Base-by-base conservation (phyloP, 2,888 invertebrate species). In the Chouioia cunea region DNA sequence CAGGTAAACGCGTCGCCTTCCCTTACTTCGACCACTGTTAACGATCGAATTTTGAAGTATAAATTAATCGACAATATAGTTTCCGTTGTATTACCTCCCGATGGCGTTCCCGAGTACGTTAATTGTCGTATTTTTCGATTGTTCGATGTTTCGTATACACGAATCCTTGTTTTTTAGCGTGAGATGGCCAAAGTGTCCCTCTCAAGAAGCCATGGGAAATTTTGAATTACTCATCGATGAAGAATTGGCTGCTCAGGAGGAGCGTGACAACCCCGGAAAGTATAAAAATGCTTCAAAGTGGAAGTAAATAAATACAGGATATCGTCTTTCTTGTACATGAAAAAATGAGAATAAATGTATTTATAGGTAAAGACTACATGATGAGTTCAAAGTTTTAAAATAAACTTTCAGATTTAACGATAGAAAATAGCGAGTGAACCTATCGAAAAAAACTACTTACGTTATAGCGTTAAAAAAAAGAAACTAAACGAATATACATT, bases 1-100 rank as follows among this genome's bases (percentile, higher is more conserved):
- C 76, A 91, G 91, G 95, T 96, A n/a, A 97, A 97, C 83, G 96
- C 97, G 0, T 97, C 97, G 0, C 97, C 97, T 0, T 97, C 97
- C 0, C 86, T 97, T 73, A 95, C 97, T 0, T 95, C 97, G 0
- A 98, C 97, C 0, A 98, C 97, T 0, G 94, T 94, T 0, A 96
- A 96, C 81, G 97, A 98, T 86, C 89, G 97, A 77, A 96, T 97
- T 80, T 88, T 97, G 79, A 97, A 98, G 83, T 94, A 96, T 81
- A 96, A 97, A 86, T 87, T 98, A 57, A 93, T 97, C 76, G 97
- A 97, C 82, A 97, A 97, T 84, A 94, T 97, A 77, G 88, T 97
- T 77, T 94, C 95, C 8, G 92, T 97, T 48, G 94, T 97, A 0
- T 86, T 97, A 27, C 97, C 97, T 0, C 93, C 95, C 0, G 93